Conservation (phyloP, 2,113 vertebrate species). For the Phoxinus phoxinus region DNA sequence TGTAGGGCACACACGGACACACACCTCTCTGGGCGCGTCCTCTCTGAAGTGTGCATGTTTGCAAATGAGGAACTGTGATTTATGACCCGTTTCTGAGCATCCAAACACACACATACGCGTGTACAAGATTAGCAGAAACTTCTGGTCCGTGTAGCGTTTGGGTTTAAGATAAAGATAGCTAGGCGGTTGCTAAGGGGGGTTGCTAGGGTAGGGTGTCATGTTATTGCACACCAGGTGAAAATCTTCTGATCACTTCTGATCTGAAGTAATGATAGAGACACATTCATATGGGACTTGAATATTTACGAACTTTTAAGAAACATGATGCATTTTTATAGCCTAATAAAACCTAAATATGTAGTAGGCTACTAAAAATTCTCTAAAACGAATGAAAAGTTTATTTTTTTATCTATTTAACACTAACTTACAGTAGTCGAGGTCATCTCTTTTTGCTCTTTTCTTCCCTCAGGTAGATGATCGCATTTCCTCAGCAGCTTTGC, state of each 20-base stretch:
- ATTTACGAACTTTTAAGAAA: background rate
- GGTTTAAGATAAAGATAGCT: background rate
- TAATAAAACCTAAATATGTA: background rate
- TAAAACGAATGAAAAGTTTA: background rate
- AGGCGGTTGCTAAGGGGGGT: background rate
- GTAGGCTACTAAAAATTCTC: background rate
- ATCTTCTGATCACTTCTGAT: background rate
- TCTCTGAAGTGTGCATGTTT: conserved; percentile 18
- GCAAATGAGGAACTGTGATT: conserved; percentile 17
- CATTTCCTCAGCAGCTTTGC: background rate
- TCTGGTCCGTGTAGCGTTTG: background rate
- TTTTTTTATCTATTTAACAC: background rate
- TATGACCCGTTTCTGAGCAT: background rate
- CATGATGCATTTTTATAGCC: background rate
- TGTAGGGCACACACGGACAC: conserved; percentile 55
- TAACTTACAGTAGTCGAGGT: background rate
- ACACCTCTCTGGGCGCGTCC: conserved; percentile 47
- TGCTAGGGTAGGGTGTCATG: background rate
- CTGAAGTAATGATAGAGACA: background rate
- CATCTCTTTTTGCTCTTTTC: background rate
- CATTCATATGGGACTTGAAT: background rate
- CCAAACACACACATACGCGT: background rate
- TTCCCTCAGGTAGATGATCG: background rate
- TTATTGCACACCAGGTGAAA: background rate
- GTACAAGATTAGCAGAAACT: background rate